phyloP scores from a whole-genome alignment of 2,113 vertebrate genomes.

The Uria aalge region DNA sequence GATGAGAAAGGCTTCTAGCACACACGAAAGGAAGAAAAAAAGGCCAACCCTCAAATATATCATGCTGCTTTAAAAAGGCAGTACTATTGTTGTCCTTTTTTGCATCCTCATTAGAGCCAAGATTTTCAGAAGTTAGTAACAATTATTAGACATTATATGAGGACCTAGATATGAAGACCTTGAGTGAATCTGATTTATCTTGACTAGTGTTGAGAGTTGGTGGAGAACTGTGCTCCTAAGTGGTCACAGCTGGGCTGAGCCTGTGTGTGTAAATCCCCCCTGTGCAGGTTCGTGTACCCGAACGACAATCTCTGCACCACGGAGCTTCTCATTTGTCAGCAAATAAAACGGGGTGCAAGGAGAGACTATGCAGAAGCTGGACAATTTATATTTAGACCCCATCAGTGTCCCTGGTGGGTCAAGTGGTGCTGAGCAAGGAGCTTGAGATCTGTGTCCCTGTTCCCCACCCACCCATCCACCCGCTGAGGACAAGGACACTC shows the following conservation, averaged over 20 bases:
- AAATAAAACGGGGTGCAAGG: not conserved
- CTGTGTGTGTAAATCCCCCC: not conserved
- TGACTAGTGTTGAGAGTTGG: not conserved
- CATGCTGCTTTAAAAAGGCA: conserved; percentile 16
- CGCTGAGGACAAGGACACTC: not conserved
- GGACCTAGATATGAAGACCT: not conserved
- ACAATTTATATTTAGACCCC: not conserved
- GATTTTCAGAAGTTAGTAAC: not conserved
- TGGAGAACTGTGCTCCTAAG: not conserved
- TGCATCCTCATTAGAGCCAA: not conserved
- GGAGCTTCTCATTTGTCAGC: not conserved
- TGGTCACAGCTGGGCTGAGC: not conserved
- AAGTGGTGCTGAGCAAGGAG: not conserved
- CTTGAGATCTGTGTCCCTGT: not conserved
- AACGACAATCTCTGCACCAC: not conserved
- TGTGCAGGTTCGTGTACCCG: rapidly evolving
- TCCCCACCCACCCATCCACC: not conserved
- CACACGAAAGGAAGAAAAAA: not conserved
- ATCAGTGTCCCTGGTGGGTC: not conserved
- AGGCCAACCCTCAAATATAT: not conserved
- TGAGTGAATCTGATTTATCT: not conserved
- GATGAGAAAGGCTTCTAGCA: conserved; percentile 11
- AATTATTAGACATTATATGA: not conserved
- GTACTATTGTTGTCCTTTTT: not conserved
- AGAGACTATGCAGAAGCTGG: not conserved